phyloP scores from a whole-genome alignment of 2,797 vertebrate species.

The Prionace glauca region DNA sequence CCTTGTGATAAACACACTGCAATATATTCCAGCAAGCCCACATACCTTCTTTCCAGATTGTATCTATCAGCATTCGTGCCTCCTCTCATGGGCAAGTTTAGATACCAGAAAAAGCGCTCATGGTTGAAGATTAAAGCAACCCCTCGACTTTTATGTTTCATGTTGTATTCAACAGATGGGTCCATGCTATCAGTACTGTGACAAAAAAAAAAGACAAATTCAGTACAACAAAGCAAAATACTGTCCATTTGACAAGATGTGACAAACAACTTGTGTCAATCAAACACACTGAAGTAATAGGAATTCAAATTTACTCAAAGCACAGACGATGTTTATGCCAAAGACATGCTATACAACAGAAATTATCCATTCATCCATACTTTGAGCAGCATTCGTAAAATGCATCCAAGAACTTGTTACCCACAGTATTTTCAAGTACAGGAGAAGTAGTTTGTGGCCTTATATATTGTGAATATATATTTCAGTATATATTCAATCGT shows the following conservation, averaged over 20 bases:
- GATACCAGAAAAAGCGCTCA: slow-evolving; percentile 74
- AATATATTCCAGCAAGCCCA: not conserved
- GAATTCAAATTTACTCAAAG: not conserved
- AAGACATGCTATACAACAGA: not conserved
- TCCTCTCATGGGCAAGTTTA: slow-evolving; percentile 56
- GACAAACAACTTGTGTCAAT: not conserved
- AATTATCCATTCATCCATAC: not conserved
- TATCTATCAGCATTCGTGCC: slow-evolving; percentile 71
- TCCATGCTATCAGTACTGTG: slow-evolving; percentile 56
- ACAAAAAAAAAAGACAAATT: not conserved
- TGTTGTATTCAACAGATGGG: slow-evolving; percentile 75
- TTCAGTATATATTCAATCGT: not conserved
- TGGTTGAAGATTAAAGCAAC: slow-evolving; percentile 90
- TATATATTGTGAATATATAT: not conserved
- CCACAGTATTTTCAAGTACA: slow-evolving; percentile 3
- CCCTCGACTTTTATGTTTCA: slow-evolving; percentile 74
- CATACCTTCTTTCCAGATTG: slow-evolving; percentile 69
- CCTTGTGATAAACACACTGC: not conserved
- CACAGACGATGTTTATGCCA: not conserved
- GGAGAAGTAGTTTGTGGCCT: not conserved
- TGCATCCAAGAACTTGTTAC: not conserved
- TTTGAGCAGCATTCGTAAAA: not conserved
- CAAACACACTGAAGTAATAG: not conserved
- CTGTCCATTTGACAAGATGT: not conserved
- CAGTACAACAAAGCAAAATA: not conserved